phyloP scores from a whole-genome alignment of 2,797 vertebrate genomes.

The Chloroceryle amazona region DNA sequence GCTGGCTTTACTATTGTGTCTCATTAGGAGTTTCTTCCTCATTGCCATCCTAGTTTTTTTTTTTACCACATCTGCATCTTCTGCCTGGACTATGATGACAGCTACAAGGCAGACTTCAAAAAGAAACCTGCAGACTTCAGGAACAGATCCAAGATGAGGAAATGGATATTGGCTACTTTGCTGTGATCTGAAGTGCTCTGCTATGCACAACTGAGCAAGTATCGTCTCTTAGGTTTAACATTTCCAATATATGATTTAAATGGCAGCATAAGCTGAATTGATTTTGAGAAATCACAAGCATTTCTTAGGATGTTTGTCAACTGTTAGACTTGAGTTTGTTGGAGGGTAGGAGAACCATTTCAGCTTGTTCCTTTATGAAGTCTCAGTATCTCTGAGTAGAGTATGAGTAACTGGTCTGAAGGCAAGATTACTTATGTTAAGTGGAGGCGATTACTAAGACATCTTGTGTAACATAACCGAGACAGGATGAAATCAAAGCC shows the following conservation, averaged over 20 bases:
- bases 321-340: neutral
- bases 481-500: neutral
- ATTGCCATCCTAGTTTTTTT: neutral
- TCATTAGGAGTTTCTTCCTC: neutral
- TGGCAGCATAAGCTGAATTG: accelerated
- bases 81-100: neutral
- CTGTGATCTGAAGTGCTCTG: neutral
- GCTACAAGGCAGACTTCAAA: neutral
- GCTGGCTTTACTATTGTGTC: neutral
- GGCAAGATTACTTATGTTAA: neutral
- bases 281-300: neutral
- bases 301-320: neutral
- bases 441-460: neutral
- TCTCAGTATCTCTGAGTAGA: neutral
- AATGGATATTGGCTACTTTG: neutral
- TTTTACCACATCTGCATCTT: neutral
- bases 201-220: neutral
- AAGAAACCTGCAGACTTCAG: neutral
- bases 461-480: neutral
- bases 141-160: neutral
- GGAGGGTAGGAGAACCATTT: neutral
- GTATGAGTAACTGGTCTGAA: neutral
- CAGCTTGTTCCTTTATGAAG: neutral
- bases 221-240: neutral
- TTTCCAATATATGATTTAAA: neutral